phyloP scores from a whole-genome alignment of 2,113 vertebrate species.

The Xerus inauris region DNA sequence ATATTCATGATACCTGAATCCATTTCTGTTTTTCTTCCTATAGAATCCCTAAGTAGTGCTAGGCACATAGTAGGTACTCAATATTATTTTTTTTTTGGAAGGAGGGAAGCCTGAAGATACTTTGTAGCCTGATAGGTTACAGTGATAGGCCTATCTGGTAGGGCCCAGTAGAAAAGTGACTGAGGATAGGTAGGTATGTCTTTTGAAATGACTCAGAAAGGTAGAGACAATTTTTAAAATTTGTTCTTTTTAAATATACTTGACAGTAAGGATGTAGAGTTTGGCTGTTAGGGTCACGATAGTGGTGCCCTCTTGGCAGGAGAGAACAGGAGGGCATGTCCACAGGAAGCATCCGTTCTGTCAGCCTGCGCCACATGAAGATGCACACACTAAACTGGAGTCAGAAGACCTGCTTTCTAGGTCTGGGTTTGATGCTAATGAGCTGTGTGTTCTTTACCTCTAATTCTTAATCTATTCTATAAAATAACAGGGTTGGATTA shows the following conservation, averaged over 20 bases:
- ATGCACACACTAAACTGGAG: background rate
- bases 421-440: background rate
- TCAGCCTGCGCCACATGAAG: accelerated
- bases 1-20: background rate
- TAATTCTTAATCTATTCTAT: background rate
- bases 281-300: background rate
- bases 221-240: too few species aligned
- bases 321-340: background rate
- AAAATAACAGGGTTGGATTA: background rate
- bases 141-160: background rate
- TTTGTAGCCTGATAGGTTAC: background rate
- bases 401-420: background rate
- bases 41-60: background rate
- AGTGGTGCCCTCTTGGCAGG: background rate
- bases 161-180: background rate
- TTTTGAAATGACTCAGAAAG: background rate
- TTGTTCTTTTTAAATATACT: too few species aligned
- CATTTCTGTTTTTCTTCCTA: background rate
- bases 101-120: background rate
- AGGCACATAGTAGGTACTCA: background rate
- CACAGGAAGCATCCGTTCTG: background rate
- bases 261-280: too few species aligned
- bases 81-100: background rate
- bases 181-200: background rate
- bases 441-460: background rate